These are phyloP conservation scores for Proteles cristata DNA, from an alignment of 2,113 vertebrate species.

Conservation along the genomic window DNA sequence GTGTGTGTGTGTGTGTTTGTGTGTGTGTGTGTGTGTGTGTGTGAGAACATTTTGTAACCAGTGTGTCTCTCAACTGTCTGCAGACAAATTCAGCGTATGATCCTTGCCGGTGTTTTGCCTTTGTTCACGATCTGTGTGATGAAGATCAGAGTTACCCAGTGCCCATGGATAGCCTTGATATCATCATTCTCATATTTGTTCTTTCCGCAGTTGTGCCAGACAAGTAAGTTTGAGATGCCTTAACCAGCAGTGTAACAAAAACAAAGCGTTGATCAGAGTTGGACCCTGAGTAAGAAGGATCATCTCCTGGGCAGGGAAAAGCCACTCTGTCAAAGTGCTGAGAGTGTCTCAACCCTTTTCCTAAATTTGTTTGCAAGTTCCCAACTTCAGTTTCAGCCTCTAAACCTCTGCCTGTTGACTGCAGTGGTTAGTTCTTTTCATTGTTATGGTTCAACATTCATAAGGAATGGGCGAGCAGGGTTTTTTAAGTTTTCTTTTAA, in stretches of 20 bases:
- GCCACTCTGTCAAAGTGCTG: too few relatives aligned
- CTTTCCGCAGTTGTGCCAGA: conserved; percentile 95
- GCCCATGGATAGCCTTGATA: conserved; percentile 90
- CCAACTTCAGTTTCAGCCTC: background rate
- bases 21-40: background rate
- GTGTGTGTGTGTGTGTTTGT: background rate
- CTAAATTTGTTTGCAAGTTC: background rate
- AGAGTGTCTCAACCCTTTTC: background rate
- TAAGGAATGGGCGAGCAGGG: background rate
- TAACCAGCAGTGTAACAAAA: background rate
- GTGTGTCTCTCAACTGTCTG: background rate
- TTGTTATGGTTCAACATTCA: background rate
- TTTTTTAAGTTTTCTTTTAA: background rate
- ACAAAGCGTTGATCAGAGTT: background rate
- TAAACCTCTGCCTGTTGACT: background rate
- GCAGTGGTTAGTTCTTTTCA: background rate
- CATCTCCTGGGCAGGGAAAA: background rate
- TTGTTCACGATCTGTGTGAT: conserved; percentile 94
- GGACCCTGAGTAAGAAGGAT: background rate
- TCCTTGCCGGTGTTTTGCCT: conserved; percentile 92
- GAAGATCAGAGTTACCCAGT: conserved; percentile 90
- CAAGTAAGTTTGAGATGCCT: conserved; percentile 88
- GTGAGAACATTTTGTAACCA: background rate
- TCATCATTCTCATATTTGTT: conserved; percentile 97
- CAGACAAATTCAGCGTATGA: conserved; percentile 94